phyloP scores from a whole-genome alignment of 2,797 vertebrate species.

The Neoniphon sammara region DNA sequence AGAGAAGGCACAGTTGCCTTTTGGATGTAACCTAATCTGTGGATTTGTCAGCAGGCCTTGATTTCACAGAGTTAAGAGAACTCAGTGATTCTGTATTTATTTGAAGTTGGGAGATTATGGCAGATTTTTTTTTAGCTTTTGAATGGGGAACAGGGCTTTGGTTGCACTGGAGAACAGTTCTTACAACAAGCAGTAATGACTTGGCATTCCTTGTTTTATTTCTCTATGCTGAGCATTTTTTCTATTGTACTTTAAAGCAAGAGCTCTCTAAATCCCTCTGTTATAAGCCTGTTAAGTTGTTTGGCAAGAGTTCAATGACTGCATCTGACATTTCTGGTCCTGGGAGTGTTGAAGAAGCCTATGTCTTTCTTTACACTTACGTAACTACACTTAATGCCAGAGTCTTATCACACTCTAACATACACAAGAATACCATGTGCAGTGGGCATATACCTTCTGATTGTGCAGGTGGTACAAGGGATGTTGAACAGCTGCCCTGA shows the following conservation, averaged over 20 bases:
- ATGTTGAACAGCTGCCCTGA: conserved; percentile 46
- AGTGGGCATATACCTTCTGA: conserved; percentile 14
- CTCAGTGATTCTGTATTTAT: neutral
- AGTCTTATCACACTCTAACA: conserved; percentile 27
- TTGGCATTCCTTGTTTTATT: conserved; percentile 38
- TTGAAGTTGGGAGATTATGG: neutral
- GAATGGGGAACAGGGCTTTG: neutral
- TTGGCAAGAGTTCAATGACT: conserved; percentile 43
- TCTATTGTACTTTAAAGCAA: conserved; percentile 25
- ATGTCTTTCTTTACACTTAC: neutral
- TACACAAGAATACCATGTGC: conserved; percentile 3
- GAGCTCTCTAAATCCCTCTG: conserved; percentile 40
- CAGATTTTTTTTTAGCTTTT: conserved; percentile 17
- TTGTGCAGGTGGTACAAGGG: conserved; percentile 25
- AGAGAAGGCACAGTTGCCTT: no score
- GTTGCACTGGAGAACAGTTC: conserved; percentile 23
- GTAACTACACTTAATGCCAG: conserved; percentile 27
- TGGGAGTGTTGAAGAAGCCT: conserved; percentile 5
- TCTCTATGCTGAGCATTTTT: conserved; percentile 16
- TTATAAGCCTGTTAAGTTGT: conserved; percentile 48
- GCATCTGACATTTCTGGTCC: conserved; percentile 47
- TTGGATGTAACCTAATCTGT: no score
- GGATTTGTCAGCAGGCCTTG: no score
- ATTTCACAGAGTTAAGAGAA: no score
- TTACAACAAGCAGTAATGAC: conserved; percentile 27